A percentile compares a stretch with the other conserved stretches of the same genome.
These are phyloP conservation scores for Bicyclus anynana DNA, from an alignment of 1,140 invertebrate species.

Conservation along the genomic window DNA sequence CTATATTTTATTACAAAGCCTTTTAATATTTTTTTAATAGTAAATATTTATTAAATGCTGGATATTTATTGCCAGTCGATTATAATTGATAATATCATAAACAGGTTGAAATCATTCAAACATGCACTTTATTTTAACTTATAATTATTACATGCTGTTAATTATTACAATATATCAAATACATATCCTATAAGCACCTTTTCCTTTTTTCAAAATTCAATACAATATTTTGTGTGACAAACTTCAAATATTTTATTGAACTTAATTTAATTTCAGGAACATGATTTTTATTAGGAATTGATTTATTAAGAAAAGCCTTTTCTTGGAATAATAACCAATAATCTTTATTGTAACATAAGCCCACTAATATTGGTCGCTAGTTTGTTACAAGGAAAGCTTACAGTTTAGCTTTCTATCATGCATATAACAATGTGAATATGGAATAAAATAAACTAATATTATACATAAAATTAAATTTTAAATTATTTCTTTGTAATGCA, in stretches of 20 bases:
- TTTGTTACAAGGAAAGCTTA: constrained; percentile 6
- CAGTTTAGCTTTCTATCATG: background rate
- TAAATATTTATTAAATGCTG: constrained; percentile 73
- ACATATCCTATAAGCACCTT: constrained; percentile 39
- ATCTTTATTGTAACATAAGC: background rate
- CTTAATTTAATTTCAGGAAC: constrained; percentile 10
- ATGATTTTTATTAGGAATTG: constrained; percentile 1
- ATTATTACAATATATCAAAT: constrained; percentile 22
- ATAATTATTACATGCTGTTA: constrained; percentile 17
- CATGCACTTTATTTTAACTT: constrained; percentile 47
- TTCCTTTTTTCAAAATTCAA: constrained; percentile 20
- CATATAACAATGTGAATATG: constrained; percentile 9
- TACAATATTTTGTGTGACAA: no score
- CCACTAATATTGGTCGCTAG: background rate
- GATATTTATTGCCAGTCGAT: constrained; percentile 55
- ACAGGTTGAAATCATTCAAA: constrained; percentile 59
- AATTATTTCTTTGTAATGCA: background rate
- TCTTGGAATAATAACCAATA: background rate
- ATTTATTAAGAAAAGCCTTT: constrained; percentile 1
- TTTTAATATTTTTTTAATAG: constrained; percentile 67
- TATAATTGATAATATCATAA: constrained; percentile 41
- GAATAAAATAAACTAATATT: constrained; percentile 13
- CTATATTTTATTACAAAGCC: constrained; percentile 71
- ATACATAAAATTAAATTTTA: constrained; percentile 6
- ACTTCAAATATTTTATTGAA: no score